Evolutionary conservation across 1,140 invertebrate species (phyloP).

Genomic region (Drosophila oshimai): DNA sequence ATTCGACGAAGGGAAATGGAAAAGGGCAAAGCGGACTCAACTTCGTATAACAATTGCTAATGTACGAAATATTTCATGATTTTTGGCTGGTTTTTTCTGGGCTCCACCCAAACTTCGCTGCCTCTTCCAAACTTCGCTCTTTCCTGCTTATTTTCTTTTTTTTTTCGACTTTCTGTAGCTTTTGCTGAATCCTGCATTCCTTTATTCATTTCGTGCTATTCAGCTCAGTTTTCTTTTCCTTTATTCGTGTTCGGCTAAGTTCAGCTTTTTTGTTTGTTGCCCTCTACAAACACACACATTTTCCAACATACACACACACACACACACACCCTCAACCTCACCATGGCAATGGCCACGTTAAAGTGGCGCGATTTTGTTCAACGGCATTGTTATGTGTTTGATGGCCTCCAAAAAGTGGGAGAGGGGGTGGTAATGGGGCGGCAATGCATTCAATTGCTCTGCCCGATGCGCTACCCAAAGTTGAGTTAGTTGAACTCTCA

Average conservation of each 20-base stretch:
- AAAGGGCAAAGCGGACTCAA: not conserved
- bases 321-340: no score
- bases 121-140: not conserved
- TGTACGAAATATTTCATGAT: conserved; percentile 78
- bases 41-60: conserved; percentile 55
- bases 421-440: conserved; percentile 2
- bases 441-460: conserved; percentile 26
- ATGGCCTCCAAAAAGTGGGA: not conserved
- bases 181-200: conserved; percentile 38
- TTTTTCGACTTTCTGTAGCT: not conserved
- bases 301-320: not conserved
- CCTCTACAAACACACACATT: conserved; percentile 1
- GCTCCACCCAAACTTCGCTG: not conserved
- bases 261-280: conserved; percentile 50
- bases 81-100: conserved; percentile 52
- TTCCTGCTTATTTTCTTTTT: not conserved
- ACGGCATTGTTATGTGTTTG: conserved; percentile 41
- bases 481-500: conserved; percentile 7
- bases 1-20: not conserved
- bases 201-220: conserved; percentile 56
- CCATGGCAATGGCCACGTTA: conserved; percentile 23
- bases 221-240: conserved; percentile 16
- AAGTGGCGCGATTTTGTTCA: conserved; percentile 44
- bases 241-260: conserved; percentile 45
- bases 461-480: conserved; percentile 4